phyloP scores from a whole-genome alignment of 2,888 invertebrate species.

The Drosophila anomalata region DNA sequence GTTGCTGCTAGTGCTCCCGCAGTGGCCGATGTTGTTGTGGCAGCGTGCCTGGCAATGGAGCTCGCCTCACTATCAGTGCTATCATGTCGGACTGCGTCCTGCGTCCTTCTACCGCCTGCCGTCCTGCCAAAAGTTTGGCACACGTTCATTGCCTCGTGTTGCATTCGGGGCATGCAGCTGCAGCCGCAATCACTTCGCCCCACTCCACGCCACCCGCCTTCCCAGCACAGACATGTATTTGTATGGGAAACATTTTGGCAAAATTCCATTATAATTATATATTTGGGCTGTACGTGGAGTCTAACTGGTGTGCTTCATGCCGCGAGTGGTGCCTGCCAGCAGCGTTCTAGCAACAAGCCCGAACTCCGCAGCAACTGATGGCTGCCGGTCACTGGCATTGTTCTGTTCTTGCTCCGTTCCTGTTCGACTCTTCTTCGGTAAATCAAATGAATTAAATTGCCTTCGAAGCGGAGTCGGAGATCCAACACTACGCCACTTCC shows the following conservation, averaged over 20 bases:
- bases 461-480: slow-evolving; percentile 37
- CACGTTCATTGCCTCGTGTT: slow-evolving; percentile 14
- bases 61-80: slow-evolving; percentile 12
- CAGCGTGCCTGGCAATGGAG: slow-evolving; percentile 4
- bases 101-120: slow-evolving; percentile 3
- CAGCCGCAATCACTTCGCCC: slow-evolving; percentile 11
- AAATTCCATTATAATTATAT: slow-evolving; percentile 78
- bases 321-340: slow-evolving; percentile 25
- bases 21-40: not conserved
- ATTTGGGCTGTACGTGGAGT: slow-evolving; percentile 29
- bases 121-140: slow-evolving; percentile 29
- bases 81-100: slow-evolving; percentile 16
- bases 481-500: not conserved
- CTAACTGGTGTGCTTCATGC: slow-evolving; percentile 19
- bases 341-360: slow-evolving; percentile 2
- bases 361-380: slow-evolving; percentile 15
- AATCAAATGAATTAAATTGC: slow-evolving; percentile 69
- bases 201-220: not conserved
- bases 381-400: slow-evolving; percentile 27
- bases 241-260: slow-evolving; percentile 63
- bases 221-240: slow-evolving; percentile 13
- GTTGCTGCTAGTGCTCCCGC: not conserved
- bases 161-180: slow-evolving; percentile 13
- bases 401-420: slow-evolving; percentile 13
- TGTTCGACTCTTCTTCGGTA: slow-evolving; percentile 37